Conservation (phyloP, 2,888 invertebrate species). For the Nomada hirtipes region DNA sequence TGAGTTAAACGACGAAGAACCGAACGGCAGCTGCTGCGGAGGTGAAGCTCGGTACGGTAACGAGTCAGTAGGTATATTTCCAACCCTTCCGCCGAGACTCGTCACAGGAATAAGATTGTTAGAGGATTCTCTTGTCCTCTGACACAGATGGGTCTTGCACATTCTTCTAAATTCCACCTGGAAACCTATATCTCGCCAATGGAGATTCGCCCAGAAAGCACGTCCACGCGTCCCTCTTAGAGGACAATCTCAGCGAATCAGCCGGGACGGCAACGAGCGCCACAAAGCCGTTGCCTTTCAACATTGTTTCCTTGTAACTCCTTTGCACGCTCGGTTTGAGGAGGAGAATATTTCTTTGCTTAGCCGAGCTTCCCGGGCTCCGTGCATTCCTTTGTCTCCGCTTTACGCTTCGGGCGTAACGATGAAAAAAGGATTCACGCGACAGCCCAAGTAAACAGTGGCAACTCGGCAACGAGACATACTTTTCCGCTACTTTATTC, state of each 20-base stretch:
- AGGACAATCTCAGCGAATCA: constrained; percentile 10
- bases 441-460: constrained; percentile 36
- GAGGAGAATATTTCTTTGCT: constrained; percentile 51
- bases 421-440: constrained; percentile 54
- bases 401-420: constrained; percentile 51
- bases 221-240: background rate
- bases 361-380: constrained; percentile 6
- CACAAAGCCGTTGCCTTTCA: constrained; percentile 17
- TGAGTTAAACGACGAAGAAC: background rate
- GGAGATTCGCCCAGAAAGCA: background rate
- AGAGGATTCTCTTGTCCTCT: background rate
- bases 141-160: background rate
- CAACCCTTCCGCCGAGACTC: background rate
- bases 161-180: background rate
- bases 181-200: background rate
- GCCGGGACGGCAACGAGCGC: background rate
- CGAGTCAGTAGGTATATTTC: background rate
- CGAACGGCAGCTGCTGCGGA: background rate
- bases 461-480: constrained; percentile 23
- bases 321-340: constrained; percentile 37
- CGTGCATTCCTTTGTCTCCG: constrained; percentile 43
- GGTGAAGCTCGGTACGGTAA: background rate
- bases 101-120: background rate
- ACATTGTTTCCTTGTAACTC: constrained; percentile 22
- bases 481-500: constrained; percentile 53